Evolutionary conservation across 1,140 invertebrate genomes (phyloP), one percentile per base, ranked within the genome.

Genomic region (Drosophila trapezifrons): DNA sequence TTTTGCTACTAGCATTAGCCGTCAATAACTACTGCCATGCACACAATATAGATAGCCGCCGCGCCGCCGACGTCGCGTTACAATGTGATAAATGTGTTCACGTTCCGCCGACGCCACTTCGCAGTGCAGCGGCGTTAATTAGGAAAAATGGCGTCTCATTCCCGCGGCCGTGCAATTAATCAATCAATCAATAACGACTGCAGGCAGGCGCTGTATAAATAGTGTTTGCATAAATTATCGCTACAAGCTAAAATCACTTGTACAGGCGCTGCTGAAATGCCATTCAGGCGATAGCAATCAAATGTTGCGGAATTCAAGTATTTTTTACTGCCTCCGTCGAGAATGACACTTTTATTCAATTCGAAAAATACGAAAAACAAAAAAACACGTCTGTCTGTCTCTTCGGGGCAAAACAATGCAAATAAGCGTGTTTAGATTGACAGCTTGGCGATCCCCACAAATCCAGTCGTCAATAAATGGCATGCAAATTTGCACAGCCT

Each of bases 401-500:
- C 25, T 25, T 18, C 17, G 55, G 18, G 27, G 43, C 15, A 47
- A 72, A 84, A 82, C 64, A 85, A 74, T 80, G 64, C 37, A 78
- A 69, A 84, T 81, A 77, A 67, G 65, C 60, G 37, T 69, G 65
- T 52, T 69, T 69, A 57, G 74, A 84, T 77, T 80, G 72, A 51
- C 76, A 78, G 70, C 74, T 74, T 56, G 62, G 56, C 60, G 42
- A 63, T 49, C 47, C 55, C 46, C 64, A 55, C 54, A 83, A 79
- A 78, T 60, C 58, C 46, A 64, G 65, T 46, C 62, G 57, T 76
- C 83, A 87, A 82, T 83, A 83, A 87, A 82, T 67, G 76, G 49
- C 65, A 84, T 84, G 80, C 55, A 84, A 84, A 84, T 83, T 83
- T 65, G 32, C 29, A 22, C 20, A 72, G 54, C 46, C 56, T 38